phyloP scores from a whole-genome alignment of 2,113 vertebrate genomes.

The Mungos mungo region DNA sequence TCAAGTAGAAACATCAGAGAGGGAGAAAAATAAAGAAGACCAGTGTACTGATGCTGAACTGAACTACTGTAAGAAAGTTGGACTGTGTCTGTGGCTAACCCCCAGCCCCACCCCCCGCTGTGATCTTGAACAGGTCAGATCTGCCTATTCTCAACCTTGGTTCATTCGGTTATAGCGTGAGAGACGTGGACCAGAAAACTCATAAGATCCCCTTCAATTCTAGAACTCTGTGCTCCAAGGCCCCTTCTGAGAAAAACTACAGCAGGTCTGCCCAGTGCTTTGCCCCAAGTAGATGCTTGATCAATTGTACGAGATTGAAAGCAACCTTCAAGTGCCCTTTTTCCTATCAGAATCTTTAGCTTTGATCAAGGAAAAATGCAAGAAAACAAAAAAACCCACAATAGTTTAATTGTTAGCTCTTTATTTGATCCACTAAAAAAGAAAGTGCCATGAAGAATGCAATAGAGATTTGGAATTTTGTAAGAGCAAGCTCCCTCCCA shows the following conservation, averaged over 20 bases:
- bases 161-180: neutral
- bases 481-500: neutral
- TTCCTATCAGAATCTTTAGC: neutral
- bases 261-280: neutral
- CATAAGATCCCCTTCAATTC: neutral
- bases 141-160: neutral
- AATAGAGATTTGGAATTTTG: neutral
- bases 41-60: accelerated
- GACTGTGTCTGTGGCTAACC: neutral
- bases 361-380: neutral
- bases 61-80: neutral
- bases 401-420: neutral
- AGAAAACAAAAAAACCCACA: neutral
- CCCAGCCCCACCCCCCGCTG: neutral
- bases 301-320: neutral
- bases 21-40: neutral
- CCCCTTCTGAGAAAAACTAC: neutral
- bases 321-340: neutral
- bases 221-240: neutral
- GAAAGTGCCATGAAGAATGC: neutral
- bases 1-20: neutral
- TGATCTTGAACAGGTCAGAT: neutral
- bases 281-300: neutral
- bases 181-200: neutral
- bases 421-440: neutral